Evolutionary conservation across 2,797 vertebrate species (phyloP), one percentile per base, ranked within the genome.

Genomic region (Pelodytes ibericus): DNA sequence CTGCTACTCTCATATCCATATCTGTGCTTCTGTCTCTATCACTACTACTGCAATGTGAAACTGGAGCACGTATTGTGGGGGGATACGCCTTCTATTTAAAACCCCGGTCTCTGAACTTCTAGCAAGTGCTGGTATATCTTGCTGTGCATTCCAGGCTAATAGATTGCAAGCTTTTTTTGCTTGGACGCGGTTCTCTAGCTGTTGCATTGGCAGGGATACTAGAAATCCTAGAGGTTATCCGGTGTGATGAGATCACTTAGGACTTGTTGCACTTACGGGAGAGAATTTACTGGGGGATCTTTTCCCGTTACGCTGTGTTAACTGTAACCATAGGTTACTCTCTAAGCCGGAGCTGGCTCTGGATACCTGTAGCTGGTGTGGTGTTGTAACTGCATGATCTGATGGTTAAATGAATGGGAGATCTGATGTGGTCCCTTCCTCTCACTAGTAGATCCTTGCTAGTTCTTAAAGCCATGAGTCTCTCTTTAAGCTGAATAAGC

Each of bases 261-360:
- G 11, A n/a, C 4, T 47, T 47, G 4, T 47, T 13, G 44, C 4
- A 13, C 2, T n/a, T 1, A 16, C 18, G 13, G 18, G 11, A 15
- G 44, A n/a, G 16, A 16, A 47, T 47, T 39, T 39, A 39, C 4
- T 4, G 44, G 4, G 4, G 13, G 18, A 47, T 15, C 16, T n/a
- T 2, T 47, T 18, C 44, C 44, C 8, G 4, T 13, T 1, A 47
- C 18, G 44, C 13, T 47, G 11, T 47, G 11, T 47, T 4, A 47
- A 4, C 13, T 47, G 44, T 18, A 15, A n/a, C 8, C 18, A 18
- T 1, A 47, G 11, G n/a, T 53, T 24, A 6, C 16, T 25, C 1
- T 24, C 2, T 15, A 67, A 51, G 44, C 26, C 41, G 31, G 64
- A 67, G 64, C 66, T 31, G 66, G 66, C 66, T 69, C 49, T 33